Base-by-base conservation (phyloP, 2,888 invertebrate genomes). In the Macropis europaea region DNA sequence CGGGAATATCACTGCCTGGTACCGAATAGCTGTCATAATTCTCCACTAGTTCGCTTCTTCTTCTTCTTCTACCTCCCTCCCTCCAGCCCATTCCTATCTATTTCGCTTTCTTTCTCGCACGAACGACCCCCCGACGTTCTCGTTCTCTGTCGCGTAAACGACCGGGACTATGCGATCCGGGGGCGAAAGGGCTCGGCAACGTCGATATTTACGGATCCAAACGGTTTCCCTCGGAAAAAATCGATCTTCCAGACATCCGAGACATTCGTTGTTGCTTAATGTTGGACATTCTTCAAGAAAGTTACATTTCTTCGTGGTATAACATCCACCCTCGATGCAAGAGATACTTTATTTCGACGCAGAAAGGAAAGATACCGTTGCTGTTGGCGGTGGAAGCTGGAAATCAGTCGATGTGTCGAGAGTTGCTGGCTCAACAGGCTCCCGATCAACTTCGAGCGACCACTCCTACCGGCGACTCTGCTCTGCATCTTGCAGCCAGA, bases 341-440 rank as follows among this genome's bases (percentile, higher is more conserved):
- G n/a, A n/a, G n/a, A n/a, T n/a, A n/a, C n/a, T n/a, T n/a, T n/a
- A 15, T 15, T 4, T 28, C 5, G 9, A 6, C 28, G 83, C 92
- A 98, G 97, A 95, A 95, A 91, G 98, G 97, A 78, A 97, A 96
- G 92, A 95, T 98, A 86, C 97, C 99, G 82, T 92, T 99, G 87
- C 94, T 98, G 88, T 92, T 97, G 90, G 97, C 99, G 61, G 96
- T 97, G 84, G 97, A 98, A 91, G 96, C 96, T 26, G 98, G 98
- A 59, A 99, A 98, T 92, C 95, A 97, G 91, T 96, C 97, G 79
- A 97, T 98, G 94, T 97, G 97, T 89, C 94, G 97, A 79, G 98
- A 99, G 91, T 93, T 99, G 59, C 93, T 99, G 79, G 94, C 95
- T 85, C 94, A 95, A 84, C 95, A 96, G 91, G 95, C 96, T 54